Conservation (phyloP, 2,113 vertebrate genomes). For the Orthochromis indermauri region DNA sequence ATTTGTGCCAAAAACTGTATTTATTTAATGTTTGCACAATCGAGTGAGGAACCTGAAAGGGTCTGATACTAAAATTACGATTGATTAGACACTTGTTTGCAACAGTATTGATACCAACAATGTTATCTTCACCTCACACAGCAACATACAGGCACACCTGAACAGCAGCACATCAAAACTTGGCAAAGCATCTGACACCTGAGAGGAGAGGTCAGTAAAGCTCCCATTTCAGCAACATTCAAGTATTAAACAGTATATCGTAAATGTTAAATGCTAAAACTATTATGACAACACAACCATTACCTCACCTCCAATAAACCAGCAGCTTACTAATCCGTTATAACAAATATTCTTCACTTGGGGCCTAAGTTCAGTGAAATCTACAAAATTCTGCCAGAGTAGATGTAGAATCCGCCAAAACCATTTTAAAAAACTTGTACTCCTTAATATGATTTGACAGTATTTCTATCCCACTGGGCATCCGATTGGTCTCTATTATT, state of each 20-base stretch:
- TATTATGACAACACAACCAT: not conserved
- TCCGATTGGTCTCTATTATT: slow-evolving; percentile 21
- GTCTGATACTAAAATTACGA: not conserved
- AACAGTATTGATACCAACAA: not conserved
- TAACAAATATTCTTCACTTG: not conserved
- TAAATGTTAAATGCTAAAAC: not conserved
- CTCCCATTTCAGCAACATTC: not conserved
- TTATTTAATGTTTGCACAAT: not conserved
- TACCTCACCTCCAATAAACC: not conserved
- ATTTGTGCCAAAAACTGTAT: not conserved
- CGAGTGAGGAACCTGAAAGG: not conserved
- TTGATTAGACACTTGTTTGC: not conserved
- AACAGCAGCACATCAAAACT: not conserved
- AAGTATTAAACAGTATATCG: not conserved
- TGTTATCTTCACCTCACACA: not conserved
- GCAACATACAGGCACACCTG: not conserved
- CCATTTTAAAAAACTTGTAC: slow-evolving; percentile 10
- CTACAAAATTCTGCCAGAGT: not conserved
- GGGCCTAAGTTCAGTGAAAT: not conserved
- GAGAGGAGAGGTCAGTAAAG: not conserved
- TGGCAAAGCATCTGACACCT: not conserved
- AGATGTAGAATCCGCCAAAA: slow-evolving; percentile 18
- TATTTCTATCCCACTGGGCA: slow-evolving; percentile 15
- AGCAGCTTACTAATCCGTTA: not conserved
- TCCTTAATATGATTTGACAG: slow-evolving; percentile 26